phyloP scores from a whole-genome alignment of 2,888 invertebrate genomes.

The Flexamia atlantica region DNA sequence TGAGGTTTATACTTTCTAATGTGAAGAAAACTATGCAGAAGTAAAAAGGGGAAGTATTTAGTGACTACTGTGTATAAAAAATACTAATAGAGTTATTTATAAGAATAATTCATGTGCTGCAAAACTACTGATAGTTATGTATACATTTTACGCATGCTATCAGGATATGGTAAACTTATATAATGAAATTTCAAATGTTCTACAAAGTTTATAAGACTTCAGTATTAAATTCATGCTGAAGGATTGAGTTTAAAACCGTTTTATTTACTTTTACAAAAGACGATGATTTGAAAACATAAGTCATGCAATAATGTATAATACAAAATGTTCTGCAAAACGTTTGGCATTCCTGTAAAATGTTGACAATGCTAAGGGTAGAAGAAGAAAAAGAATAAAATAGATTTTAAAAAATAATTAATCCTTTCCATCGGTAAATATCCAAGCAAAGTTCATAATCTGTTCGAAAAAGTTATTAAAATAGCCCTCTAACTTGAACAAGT shows the following conservation, averaged over 20 bases:
- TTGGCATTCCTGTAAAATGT: slow-evolving; percentile 26
- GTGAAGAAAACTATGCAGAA: not conserved
- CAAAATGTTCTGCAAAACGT: not conserved
- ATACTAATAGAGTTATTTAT: not conserved
- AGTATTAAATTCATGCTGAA: not conserved
- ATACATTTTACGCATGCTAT: slow-evolving; percentile 7
- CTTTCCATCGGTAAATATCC: too few species aligned
- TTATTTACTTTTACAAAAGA: slow-evolving; percentile 1
- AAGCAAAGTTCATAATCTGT: too few species aligned
- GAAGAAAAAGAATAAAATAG: not conserved
- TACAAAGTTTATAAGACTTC: not conserved
- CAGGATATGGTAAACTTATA: not conserved
- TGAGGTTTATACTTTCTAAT: not conserved
- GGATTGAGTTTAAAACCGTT: not conserved
- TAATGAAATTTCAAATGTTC: not conserved
- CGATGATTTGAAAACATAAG: not conserved
- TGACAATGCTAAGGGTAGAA: not conserved
- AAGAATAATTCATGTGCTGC: not conserved
- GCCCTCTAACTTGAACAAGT: too few species aligned
- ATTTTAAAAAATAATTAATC: not conserved
- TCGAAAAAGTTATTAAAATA: too few species aligned
- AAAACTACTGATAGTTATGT: not conserved
- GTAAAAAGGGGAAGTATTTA: not conserved
- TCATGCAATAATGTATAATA: slow-evolving; percentile 17
- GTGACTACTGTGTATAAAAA: not conserved